These are phyloP conservation scores for Abrostola triplasia DNA, from an alignment of 2,888 invertebrate genomes.

Conservation along the genomic window DNA sequence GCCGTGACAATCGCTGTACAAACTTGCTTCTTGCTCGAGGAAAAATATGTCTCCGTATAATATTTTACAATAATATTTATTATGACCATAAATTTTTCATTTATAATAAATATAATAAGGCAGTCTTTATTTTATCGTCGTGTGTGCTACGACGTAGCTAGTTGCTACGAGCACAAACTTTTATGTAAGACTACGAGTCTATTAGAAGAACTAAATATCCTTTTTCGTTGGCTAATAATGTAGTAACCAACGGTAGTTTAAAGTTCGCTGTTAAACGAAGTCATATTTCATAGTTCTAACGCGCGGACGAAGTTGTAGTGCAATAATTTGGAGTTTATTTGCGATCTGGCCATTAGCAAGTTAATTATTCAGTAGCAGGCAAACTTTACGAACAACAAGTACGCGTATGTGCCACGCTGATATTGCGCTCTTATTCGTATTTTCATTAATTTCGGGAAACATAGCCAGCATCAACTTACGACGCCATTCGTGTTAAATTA, in stretches of 20 bases:
- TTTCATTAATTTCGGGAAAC: slow-evolving; percentile 49
- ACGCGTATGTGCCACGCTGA: slow-evolving; percentile 59
- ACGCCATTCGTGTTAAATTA: slow-evolving; percentile 16
- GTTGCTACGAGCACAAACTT: slow-evolving; percentile 45
- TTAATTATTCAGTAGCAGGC: slow-evolving; percentile 81
- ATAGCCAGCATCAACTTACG: slow-evolving; percentile 27
- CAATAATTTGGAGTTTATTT: slow-evolving; percentile 85
- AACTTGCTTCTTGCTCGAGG: slow-evolving; percentile 56
- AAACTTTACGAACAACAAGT: slow-evolving; percentile 61
- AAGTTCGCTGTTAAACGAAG: slow-evolving; percentile 48
- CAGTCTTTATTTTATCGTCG: slow-evolving; percentile 33
- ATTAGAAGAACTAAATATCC: slow-evolving; percentile 19
- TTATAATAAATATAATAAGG: slow-evolving; percentile 37
- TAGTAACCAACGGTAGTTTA: slow-evolving; percentile 16
- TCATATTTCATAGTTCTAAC: slow-evolving; percentile 67
- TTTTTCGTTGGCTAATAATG: slow-evolving; percentile 24
- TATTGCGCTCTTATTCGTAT: slow-evolving; percentile 52
- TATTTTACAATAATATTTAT: slow-evolving; percentile 61
- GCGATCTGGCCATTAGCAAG: slow-evolving; percentile 82
- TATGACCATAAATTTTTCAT: slow-evolving; percentile 53
- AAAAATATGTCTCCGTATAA: slow-evolving; percentile 57
- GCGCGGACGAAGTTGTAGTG: slow-evolving; percentile 71
- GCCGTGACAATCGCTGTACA: slow-evolving; percentile 60
- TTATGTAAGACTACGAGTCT: slow-evolving; percentile 32
- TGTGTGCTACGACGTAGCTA: slow-evolving; percentile 55